Evolutionary conservation across 2,113 vertebrate species (phyloP), one percentile per base, ranked within the genome.

Genomic region (Myotis yumanensis): DNA sequence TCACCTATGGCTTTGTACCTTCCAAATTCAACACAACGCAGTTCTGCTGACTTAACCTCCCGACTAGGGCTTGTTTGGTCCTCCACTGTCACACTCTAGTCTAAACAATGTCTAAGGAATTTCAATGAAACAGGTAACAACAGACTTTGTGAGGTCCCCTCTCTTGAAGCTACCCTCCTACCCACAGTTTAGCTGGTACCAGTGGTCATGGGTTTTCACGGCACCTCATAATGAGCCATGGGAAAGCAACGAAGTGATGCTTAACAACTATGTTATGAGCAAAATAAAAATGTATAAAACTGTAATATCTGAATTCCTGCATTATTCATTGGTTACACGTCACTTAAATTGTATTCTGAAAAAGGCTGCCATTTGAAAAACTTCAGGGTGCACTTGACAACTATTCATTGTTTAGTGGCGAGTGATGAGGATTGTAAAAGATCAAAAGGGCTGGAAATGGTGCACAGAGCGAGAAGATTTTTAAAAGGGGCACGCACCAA

Each of bases 401-500:
- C 51, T 94, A 62, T 87, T 87, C 59, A 83, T 92, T 92, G 86
- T 37, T 89, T 54, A 43, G 87, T 40, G 32, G 66, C 28, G 89
- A 91, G 20, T 68, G 68, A n/a, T 54, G 54, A 73, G 77, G n/a
- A 72, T 40, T 46, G 7, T 68, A 43, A 46, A 68, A 66, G 43
- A 92, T 73, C 75, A 92, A 90, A 57, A 48, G 35, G 48, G 72
- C 72, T 80, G 59, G 80, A 86, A 91, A 66, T 52, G 20, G 4
- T 64, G 88, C 20, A 52, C 37, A 17, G 7, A 59, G 52, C 17
- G 48, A 83, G 11, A 43, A 52, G 35, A 46, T 30, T 88, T 84
- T 92, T 85, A 1, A 22, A 79, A 94, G 86, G 8, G 28, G 3
- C 32, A 46, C 40, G 57, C 23, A 57, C 8, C 64, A 71, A 32